Evolutionary conservation across 2,113 vertebrate genomes (phyloP).

Genomic region (Syrmaticus mikado): DNA sequence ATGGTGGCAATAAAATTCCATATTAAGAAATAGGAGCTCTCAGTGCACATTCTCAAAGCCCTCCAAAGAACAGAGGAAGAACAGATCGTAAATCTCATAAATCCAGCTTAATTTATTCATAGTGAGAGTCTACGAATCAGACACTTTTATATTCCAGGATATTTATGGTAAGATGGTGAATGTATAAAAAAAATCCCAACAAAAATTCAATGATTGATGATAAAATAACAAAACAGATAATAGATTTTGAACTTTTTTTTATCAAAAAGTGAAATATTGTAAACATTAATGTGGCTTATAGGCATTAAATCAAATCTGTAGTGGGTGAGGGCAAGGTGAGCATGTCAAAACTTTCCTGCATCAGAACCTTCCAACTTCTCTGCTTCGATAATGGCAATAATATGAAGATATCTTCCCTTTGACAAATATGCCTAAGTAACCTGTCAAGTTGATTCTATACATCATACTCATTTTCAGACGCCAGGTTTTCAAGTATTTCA

Average conservation of each 20-base stretch:
- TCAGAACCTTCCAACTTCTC: not conserved
- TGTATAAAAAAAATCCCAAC: not conserved
- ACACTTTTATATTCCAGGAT: slow-evolving; percentile 15
- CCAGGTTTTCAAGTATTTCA: not conserved
- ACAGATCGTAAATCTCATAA: slow-evolving; percentile 23
- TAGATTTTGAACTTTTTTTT: not conserved
- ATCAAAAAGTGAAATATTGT: slow-evolving; percentile 1
- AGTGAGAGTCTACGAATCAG: slow-evolving; percentile 19
- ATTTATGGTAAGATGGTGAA: slow-evolving; percentile 27
- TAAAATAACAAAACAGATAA: slow-evolving; percentile 44
- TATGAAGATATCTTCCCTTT: not conserved
- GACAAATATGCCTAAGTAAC: not conserved
- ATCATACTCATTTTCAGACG: not conserved
- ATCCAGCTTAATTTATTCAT: slow-evolving; percentile 68
- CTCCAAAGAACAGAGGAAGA: slow-evolving; percentile 46
- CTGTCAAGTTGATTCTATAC: accelerated
- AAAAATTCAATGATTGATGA: slow-evolving; percentile 31
- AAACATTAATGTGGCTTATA: not conserved
- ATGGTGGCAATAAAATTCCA: not conserved
- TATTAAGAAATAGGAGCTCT: slow-evolving; percentile 56
- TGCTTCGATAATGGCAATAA: not conserved
- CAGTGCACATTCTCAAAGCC: slow-evolving; percentile 26
- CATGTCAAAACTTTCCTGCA: not conserved
- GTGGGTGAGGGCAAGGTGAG: not conserved
- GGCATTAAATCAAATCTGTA: not conserved